A percentile compares a stretch with the other conserved stretches of the same genome.
phyloP scores from a whole-genome alignment of 35 echinoderm and acorn worm genomes.

The Hemicentrotus pulcherrimus region DNA sequence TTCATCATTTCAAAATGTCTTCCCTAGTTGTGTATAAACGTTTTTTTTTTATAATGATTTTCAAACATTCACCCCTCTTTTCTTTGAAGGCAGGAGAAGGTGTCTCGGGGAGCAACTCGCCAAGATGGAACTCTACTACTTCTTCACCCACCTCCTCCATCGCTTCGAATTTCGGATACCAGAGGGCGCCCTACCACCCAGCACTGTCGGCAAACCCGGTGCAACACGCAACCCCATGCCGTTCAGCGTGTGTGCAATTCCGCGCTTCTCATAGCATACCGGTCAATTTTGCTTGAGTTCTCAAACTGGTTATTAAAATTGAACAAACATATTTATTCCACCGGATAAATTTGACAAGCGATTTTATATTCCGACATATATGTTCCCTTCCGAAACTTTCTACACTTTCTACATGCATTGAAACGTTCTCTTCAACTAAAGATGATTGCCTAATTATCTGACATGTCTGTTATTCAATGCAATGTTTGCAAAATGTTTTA shows the following conservation, averaged over 20 bases:
- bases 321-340: too few species aligned
- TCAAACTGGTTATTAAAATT: not conserved
- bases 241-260: slow-evolving; percentile 52
- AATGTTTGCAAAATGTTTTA: too few species aligned
- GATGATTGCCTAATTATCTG: too few species aligned
- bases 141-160: slow-evolving; percentile 69
- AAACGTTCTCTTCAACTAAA: too few species aligned
- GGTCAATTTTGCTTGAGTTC: not conserved
- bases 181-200: slow-evolving; percentile 54
- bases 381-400: too few species aligned
- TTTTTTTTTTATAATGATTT: not conserved
- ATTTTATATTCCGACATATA: too few species aligned
- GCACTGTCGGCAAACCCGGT: slow-evolving; percentile 59
- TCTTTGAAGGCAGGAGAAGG: slow-evolving; percentile 59
- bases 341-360: too few species aligned
- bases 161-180: slow-evolving; percentile 61
- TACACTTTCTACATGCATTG: too few species aligned
- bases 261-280: not conserved
- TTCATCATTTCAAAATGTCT: not conserved
- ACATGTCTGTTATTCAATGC: too few species aligned
- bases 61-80: not conserved
- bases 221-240: slow-evolving; percentile 61
- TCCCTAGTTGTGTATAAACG: not conserved
- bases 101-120: slow-evolving; percentile 75
- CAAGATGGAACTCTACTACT: slow-evolving; percentile 76